phyloP scores from a whole-genome alignment of 2,797 vertebrate species.

The Mycteria americana region DNA sequence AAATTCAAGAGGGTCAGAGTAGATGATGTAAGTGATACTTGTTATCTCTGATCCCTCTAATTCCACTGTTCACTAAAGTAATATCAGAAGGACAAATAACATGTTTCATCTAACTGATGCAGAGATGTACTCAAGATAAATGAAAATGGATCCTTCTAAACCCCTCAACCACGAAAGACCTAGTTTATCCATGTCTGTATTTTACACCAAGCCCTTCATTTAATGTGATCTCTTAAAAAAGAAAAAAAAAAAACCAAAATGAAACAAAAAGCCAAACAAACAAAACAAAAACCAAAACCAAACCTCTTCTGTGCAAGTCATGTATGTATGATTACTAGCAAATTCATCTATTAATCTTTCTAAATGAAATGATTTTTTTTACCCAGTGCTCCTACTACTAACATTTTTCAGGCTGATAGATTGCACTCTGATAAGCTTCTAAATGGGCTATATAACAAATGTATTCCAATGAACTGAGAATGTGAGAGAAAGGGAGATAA shows the following conservation, averaged over 20 bases:
- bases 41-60: neutral
- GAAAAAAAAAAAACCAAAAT: neutral
- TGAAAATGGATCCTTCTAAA: neutral
- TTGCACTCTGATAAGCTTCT: neutral
- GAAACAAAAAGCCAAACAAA: too few species aligned
- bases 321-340: neutral
- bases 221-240: neutral
- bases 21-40: neutral
- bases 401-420: neutral
- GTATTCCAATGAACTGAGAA: neutral
- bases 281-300: neutral
- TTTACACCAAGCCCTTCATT: neutral
- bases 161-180: neutral
- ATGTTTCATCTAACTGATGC: neutral
- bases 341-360: conserved; percentile 9
- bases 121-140: neutral
- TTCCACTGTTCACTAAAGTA: neutral
- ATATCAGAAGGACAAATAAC: neutral
- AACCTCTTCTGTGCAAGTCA: neutral
- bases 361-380: neutral
- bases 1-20: neutral
- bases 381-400: neutral
- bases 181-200: neutral
- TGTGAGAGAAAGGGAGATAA: neutral
- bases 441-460: neutral